phyloP scores from a whole-genome alignment of 2,888 invertebrate species.

The Plutella xylostella region DNA sequence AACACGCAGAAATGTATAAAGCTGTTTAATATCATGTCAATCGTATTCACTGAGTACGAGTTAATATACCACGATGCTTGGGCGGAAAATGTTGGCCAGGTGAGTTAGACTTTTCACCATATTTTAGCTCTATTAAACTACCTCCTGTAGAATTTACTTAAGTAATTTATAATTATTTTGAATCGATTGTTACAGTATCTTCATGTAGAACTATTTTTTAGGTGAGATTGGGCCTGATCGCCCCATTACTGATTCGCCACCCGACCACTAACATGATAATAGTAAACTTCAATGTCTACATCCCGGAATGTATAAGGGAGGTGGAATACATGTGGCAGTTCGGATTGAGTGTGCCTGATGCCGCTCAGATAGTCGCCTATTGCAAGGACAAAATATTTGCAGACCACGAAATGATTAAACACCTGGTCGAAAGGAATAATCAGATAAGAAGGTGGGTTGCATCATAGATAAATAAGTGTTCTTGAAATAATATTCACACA shows the following conservation, averaged over 20 bases:
- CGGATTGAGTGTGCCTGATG: constrained; percentile 78
- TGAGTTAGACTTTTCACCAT: constrained; percentile 43
- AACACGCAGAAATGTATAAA: constrained; percentile 80
- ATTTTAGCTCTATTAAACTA: background rate
- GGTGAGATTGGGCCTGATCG: constrained; percentile 75
- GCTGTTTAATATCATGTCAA: constrained; percentile 81
- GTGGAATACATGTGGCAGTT: constrained; percentile 85
- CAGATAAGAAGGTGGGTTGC: constrained; percentile 56
- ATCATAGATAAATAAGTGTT: too few species aligned
- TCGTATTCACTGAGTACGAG: constrained; percentile 86
- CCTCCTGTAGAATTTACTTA: too few species aligned
- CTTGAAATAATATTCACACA: too few species aligned
- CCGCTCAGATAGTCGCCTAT: constrained; percentile 79
- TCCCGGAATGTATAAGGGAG: constrained; percentile 80
- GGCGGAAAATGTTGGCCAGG: constrained; percentile 80
- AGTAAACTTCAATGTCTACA: constrained; percentile 80
- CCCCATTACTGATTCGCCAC: constrained; percentile 77
- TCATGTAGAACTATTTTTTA: too few species aligned
- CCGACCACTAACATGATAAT: constrained; percentile 73
- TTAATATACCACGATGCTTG: constrained; percentile 85
- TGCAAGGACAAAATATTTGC: constrained; percentile 76
- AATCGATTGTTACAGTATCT: too few species aligned
- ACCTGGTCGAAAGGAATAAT: constrained; percentile 73
- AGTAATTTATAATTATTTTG: too few species aligned
- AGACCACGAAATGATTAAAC: constrained; percentile 72